These are phyloP conservation scores for Crossocerus cetratus DNA, from an alignment of 2,888 invertebrate species.

Conservation along the genomic window DNA sequence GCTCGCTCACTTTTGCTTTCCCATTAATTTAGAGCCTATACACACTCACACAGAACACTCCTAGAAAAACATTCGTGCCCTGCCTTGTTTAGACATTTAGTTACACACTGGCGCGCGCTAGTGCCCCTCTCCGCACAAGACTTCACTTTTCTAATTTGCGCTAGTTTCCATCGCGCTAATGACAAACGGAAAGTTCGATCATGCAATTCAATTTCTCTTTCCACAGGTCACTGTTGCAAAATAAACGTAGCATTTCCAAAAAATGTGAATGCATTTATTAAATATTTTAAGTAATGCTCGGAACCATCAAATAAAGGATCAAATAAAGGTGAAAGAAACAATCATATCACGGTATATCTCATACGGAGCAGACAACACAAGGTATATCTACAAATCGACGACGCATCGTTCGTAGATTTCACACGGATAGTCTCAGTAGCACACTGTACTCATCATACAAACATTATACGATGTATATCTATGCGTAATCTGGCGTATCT, in stretches of 20 bases:
- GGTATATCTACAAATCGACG: constrained; percentile 6
- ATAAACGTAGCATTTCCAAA: constrained; percentile 4
- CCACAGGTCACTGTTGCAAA: neutral
- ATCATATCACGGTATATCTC: constrained; percentile 27
- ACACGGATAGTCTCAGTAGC: constrained; percentile 11
- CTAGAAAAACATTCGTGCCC: constrained; percentile 2
- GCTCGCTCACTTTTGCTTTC: constrained; percentile 24
- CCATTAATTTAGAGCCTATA: constrained; percentile 23
- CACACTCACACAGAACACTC: constrained; percentile 9
- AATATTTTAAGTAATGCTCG: too few species aligned
- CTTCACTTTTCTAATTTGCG: neutral
- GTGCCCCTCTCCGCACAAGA: constrained; percentile 7
- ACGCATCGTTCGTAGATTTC: constrained; percentile 18
- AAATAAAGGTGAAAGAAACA: neutral
- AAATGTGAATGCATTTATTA: too few species aligned
- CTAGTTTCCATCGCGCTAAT: too few species aligned
- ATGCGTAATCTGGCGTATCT: constrained; percentile 39
- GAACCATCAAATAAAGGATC: neutral
- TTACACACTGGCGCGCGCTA: constrained; percentile 9
- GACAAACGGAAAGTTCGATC: too few species aligned
- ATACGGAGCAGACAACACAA: constrained; percentile 23
- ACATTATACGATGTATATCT: constrained; percentile 57
- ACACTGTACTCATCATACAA: constrained; percentile 31
- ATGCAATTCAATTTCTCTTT: constrained; percentile 20
- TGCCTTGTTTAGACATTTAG: constrained; percentile 1